phyloP scores from a whole-genome alignment of 2,888 invertebrate species.

The Xestobium rufovillosum region DNA sequence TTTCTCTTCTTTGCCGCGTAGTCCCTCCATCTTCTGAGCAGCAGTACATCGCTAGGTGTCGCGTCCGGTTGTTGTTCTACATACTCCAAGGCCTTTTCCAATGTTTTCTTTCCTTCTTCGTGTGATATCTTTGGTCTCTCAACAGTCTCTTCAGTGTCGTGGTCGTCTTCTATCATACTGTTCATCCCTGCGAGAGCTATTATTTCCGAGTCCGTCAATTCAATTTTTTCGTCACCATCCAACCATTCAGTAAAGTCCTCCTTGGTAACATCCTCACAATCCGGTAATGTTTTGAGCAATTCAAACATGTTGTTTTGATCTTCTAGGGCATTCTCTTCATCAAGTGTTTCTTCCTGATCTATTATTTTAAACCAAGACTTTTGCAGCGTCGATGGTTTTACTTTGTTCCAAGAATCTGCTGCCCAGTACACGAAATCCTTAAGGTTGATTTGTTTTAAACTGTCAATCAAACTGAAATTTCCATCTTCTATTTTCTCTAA shows the following conservation, averaged over 20 bases:
- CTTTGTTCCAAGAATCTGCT: background rate
- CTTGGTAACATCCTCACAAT: background rate
- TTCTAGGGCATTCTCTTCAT: background rate
- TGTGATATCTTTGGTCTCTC: no score
- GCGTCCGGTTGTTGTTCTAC: no score
- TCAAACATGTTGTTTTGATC: background rate
- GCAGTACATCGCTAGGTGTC: no score
- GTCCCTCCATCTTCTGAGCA: no score
- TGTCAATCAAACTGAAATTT: background rate
- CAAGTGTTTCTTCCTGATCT: no score
- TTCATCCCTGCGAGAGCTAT: background rate
- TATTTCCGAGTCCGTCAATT: no score
- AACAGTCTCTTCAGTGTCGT: no score
- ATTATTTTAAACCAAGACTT: slow-evolving; percentile 1
- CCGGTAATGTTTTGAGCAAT: background rate
- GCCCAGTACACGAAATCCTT: slow-evolving; percentile 1
- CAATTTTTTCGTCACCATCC: background rate
- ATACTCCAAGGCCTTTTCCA: no score
- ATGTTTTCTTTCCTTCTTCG: no score
- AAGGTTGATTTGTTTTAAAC: background rate
- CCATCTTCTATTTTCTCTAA: background rate
- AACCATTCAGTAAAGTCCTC: background rate
- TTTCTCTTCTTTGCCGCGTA: no score
- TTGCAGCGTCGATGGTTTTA: background rate
- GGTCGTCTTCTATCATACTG: no score